Evolutionary conservation across 2,888 invertebrate species (phyloP).

Genomic region (Acanthosoma haemorrhoidale): DNA sequence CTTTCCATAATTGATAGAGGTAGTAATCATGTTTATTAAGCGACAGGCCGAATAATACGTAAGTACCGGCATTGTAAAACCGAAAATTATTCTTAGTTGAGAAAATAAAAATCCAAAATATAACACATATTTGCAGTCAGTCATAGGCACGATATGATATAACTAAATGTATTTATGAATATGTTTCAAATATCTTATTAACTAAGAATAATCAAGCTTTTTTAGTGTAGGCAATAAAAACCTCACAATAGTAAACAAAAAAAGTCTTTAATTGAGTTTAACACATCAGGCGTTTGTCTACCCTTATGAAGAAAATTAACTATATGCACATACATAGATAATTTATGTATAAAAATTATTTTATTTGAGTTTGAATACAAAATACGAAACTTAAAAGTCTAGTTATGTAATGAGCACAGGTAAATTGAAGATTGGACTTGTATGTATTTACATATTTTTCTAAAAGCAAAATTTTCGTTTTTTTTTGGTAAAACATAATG

Average conservation of each 20-base stretch:
- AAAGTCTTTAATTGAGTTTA: too few relatives aligned
- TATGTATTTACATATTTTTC: constrained; percentile 9
- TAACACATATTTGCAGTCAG: not conserved
- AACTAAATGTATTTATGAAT: not conserved
- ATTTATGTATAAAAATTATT: constrained; percentile 1
- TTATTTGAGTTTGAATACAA: constrained; percentile 20
- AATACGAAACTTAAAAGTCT: not conserved
- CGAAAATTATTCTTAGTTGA: not conserved
- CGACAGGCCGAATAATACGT: too few relatives aligned
- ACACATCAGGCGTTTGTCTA: not conserved
- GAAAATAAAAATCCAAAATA: not conserved
- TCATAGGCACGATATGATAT: not conserved
- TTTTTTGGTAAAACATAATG: too few relatives aligned
- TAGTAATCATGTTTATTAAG: too few relatives aligned
- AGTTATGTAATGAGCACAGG: constrained; percentile 19
- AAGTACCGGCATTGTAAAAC: too few relatives aligned
- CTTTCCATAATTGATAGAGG: too few relatives aligned
- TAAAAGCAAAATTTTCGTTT: too few relatives aligned
- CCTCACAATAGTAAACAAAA: not conserved
- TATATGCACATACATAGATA: not conserved
- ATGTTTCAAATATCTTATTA: not conserved
- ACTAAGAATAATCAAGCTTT: not conserved
- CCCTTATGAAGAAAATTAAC: not conserved
- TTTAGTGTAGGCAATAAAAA: not conserved
- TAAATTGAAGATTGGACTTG: constrained; percentile 14